Conservation (phyloP, 1,140 invertebrate genomes). For the Psilanteris sp. region DNA sequence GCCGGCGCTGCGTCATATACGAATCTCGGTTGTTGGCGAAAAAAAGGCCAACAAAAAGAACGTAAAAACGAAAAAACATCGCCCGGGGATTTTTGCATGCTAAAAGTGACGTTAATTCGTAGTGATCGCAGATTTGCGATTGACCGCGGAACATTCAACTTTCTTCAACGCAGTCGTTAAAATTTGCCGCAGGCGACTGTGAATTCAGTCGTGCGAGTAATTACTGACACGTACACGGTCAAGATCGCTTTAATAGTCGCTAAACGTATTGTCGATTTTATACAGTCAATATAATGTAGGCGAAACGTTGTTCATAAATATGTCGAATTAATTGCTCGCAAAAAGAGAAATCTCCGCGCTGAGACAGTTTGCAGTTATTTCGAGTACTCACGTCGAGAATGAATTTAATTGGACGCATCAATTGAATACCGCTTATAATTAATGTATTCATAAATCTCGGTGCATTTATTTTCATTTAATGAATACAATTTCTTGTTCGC, state of each 20-base stretch:
- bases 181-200: constrained; percentile 61
- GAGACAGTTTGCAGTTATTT: constrained; percentile 39
- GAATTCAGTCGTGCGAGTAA: constrained; percentile 64
- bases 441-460: constrained; percentile 2
- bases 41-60: constrained; percentile 18
- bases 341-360: constrained; percentile 39
- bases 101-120: constrained; percentile 66
- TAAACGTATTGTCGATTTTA: constrained; percentile 64
- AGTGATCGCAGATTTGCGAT: constrained; percentile 66
- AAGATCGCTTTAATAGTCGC: constrained; percentile 66
- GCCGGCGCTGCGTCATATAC: constrained; percentile 33
- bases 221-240: constrained; percentile 65
- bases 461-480: constrained; percentile 3
- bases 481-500: not conserved
- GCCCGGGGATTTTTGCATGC: constrained; percentile 52
- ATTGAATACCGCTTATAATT: constrained; percentile 6
- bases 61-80: constrained; percentile 28
- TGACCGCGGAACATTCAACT: constrained; percentile 64
- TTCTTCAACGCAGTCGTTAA: constrained; percentile 62
- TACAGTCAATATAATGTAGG: constrained; percentile 61
- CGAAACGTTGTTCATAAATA: constrained; percentile 56
- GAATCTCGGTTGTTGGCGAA: constrained; percentile 34
- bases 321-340: constrained; percentile 56
- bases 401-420: constrained; percentile 31
- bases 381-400: constrained; percentile 2